phyloP scores from a whole-genome alignment of 2,888 invertebrate species.

The Lampropteryx suffumata region DNA sequence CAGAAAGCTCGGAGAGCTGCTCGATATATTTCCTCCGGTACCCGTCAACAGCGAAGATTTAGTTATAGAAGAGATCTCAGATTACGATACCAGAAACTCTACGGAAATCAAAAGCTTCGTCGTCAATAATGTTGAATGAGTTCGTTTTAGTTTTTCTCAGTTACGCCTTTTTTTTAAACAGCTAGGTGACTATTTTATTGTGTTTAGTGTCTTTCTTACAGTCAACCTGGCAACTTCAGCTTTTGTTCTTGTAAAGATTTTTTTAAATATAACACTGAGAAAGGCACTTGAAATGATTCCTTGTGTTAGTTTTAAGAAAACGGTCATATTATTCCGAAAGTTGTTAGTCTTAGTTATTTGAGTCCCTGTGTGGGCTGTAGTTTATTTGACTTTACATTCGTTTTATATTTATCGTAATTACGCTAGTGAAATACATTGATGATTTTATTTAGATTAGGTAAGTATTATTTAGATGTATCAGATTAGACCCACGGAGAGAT shows the following conservation, averaged over 20 bases:
- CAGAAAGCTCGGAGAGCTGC: constrained; percentile 66
- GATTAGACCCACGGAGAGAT: constrained; percentile 31
- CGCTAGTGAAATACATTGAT: constrained; percentile 59
- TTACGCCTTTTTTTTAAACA: constrained; percentile 18
- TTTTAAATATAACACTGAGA: too few relatives aligned
- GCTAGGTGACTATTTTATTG: constrained; percentile 18
- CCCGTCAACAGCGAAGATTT: constrained; percentile 72
- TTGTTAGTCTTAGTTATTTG: constrained; percentile 24
- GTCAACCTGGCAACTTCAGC: not conserved
- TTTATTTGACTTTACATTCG: constrained; percentile 34
- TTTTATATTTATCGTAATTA: constrained; percentile 46
- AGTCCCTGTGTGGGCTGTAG: constrained; percentile 8
- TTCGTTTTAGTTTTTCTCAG: constrained; percentile 38
- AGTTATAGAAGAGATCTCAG: constrained; percentile 67
- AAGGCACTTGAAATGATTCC: constrained; percentile 54
- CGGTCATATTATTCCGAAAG: constrained; percentile 28
- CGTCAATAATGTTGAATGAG: constrained; percentile 56
- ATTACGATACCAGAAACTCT: constrained; percentile 63
- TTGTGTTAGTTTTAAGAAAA: constrained; percentile 39
- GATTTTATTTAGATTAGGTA: constrained; percentile 57
- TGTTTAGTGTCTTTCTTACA: constrained; percentile 12
- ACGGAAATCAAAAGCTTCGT: constrained; percentile 72
- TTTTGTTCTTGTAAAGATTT: too few relatives aligned
- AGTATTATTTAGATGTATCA: constrained; percentile 55
- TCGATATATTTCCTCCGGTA: constrained; percentile 63